Percentiles rank a stretch among this genome's conserved stretches.
Evolutionary conservation across 2,797 vertebrate genomes (phyloP).

Genomic region (Hapalemur alaotrensis): DNA sequence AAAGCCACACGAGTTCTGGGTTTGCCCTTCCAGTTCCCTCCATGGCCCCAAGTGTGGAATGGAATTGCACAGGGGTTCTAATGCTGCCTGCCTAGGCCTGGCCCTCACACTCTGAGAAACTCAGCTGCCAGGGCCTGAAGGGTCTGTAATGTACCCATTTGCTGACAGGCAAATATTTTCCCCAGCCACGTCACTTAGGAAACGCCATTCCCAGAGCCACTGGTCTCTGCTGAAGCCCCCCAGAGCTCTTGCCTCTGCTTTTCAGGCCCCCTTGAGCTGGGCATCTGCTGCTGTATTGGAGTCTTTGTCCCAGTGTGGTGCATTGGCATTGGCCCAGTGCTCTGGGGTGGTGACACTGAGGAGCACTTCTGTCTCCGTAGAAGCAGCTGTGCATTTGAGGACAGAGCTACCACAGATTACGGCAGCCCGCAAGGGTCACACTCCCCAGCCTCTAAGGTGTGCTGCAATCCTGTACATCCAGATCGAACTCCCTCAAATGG

Average conservation of each 20-base stretch:
- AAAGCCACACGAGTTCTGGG: background rate
- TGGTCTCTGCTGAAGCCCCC: background rate
- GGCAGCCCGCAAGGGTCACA: background rate
- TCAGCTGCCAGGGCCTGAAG: background rate
- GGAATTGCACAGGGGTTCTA: background rate
- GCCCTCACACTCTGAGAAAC: background rate
- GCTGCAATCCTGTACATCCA: background rate
- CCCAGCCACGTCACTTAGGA: background rate
- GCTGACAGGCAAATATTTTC: background rate
- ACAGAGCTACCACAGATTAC: background rate
- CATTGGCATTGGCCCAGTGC: background rate
- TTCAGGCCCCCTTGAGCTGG: background rate
- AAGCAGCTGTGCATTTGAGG: background rate
- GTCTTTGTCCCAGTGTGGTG: background rate
- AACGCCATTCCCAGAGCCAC: background rate
- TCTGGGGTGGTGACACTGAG: background rate
- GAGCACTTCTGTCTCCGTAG: background rate
- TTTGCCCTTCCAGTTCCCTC: background rate
- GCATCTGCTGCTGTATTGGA: background rate
- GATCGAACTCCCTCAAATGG: background rate
- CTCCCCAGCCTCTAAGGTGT: fast-evolving
- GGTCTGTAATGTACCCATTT: background rate
- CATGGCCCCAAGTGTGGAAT: background rate
- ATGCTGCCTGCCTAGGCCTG: background rate
- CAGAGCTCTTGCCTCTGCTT: background rate